Conservation (phyloP, 2,888 invertebrate species). For the Agrochola litura region DNA sequence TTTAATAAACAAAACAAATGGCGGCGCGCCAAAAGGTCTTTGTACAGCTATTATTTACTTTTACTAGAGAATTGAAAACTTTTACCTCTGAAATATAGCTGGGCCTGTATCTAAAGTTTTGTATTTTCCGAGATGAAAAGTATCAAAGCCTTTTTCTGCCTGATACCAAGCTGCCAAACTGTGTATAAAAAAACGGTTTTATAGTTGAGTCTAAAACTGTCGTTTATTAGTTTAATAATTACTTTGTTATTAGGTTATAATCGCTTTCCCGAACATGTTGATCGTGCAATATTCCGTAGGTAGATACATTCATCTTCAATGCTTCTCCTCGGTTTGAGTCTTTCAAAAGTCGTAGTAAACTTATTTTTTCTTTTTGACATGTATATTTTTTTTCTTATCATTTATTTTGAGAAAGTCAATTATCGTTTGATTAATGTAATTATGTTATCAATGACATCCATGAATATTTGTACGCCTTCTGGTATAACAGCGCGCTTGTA, state of each 20-base stretch:
- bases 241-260: background rate
- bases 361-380: too few relatives aligned
- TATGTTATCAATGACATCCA: too few relatives aligned
- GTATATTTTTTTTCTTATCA: too few relatives aligned
- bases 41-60: background rate
- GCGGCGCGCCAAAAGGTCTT: background rate
- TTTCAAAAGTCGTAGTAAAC: too few relatives aligned
- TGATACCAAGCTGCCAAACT: background rate
- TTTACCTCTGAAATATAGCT: background rate
- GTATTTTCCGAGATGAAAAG: background rate
- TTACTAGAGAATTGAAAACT: background rate
- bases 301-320: background rate
- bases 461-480: too few relatives aligned
- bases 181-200: background rate
- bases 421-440: too few relatives aligned
- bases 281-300: background rate
- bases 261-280: background rate
- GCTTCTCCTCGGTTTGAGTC: background rate
- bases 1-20: background rate
- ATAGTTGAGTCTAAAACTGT: background rate
- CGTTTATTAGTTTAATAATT: background rate
- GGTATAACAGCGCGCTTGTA: too few relatives aligned
- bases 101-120: background rate
- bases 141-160: background rate
- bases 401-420: too few relatives aligned